Conservation (phyloP, 1,140 invertebrate species). For the Doryteuthis pealeii region DNA sequence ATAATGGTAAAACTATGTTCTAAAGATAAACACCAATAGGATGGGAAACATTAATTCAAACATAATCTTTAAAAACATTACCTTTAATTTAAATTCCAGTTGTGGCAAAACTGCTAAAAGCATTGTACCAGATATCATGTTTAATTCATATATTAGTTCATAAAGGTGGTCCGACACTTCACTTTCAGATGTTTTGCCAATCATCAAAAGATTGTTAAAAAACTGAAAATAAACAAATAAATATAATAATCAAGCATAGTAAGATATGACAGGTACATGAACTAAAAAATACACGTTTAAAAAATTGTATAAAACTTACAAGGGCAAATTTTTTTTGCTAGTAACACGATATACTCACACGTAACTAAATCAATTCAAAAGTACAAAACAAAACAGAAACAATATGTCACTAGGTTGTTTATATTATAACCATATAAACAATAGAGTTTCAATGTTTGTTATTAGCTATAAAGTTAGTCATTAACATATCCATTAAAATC, state of each 20-base stretch:
- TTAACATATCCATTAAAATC: no score
- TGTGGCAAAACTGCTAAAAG: conserved; percentile 88
- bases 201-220: conserved; percentile 90
- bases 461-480: no score
- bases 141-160: conserved; percentile 94
- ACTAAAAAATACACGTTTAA: not conserved
- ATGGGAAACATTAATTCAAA: no score
- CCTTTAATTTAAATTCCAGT: conserved; percentile 76
- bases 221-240: conserved; percentile 68
- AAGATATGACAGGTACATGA: no score
- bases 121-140: conserved; percentile 88
- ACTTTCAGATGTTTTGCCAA: conserved; percentile 72
- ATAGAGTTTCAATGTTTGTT: no score
- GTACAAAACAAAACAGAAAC: no score
- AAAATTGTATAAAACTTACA: not conserved
- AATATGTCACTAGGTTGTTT: no score
- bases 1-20: no score
- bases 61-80: no score
- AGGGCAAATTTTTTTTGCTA: not conserved
- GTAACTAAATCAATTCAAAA: no score
- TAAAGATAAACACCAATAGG: no score
- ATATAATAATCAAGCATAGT: not conserved
- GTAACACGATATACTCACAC: not conserved
- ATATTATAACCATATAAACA: no score
- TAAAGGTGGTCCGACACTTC: conserved; percentile 68